phyloP scores from a whole-genome alignment of 2,888 invertebrate genomes.

The Pseudanteris insignis region DNA sequence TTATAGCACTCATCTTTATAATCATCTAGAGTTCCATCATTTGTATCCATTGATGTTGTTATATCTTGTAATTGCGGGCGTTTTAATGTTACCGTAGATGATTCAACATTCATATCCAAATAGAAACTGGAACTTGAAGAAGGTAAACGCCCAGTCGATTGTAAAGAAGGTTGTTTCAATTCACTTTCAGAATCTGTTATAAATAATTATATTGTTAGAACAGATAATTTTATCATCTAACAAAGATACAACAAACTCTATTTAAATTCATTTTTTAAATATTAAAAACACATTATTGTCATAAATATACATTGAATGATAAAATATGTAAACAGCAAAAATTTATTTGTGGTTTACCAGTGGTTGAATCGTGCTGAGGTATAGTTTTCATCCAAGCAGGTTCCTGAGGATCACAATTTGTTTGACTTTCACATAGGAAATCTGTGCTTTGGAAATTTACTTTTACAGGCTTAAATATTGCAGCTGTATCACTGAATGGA shows the following conservation, averaged over 20 bases:
- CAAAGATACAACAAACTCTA: no score
- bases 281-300: slow-evolving; percentile 3
- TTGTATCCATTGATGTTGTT: slow-evolving; percentile 57
- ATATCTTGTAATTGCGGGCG: slow-evolving; percentile 65
- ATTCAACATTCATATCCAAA: slow-evolving; percentile 73
- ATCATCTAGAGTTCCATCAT: slow-evolving; percentile 53
- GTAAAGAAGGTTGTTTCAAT: slow-evolving; percentile 51
- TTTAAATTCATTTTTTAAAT: slow-evolving; percentile 1
- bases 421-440: slow-evolving; percentile 64
- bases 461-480: slow-evolving; percentile 67
- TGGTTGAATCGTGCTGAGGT: slow-evolving; percentile 67
- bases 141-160: slow-evolving; percentile 63
- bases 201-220: no score
- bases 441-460: slow-evolving; percentile 59
- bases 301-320: no score
- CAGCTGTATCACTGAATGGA: slow-evolving; percentile 67
- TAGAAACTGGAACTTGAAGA: slow-evolving; percentile 71
- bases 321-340: background rate
- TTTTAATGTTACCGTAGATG: slow-evolving; percentile 71
- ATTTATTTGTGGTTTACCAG: slow-evolving; percentile 53
- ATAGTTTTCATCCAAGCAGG: slow-evolving; percentile 74
- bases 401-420: slow-evolving; percentile 70
- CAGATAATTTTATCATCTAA: no score
- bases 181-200: slow-evolving; percentile 65
- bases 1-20: slow-evolving; percentile 54